phyloP scores from a whole-genome alignment of 2,113 vertebrate species.

The Pipa parva region DNA sequence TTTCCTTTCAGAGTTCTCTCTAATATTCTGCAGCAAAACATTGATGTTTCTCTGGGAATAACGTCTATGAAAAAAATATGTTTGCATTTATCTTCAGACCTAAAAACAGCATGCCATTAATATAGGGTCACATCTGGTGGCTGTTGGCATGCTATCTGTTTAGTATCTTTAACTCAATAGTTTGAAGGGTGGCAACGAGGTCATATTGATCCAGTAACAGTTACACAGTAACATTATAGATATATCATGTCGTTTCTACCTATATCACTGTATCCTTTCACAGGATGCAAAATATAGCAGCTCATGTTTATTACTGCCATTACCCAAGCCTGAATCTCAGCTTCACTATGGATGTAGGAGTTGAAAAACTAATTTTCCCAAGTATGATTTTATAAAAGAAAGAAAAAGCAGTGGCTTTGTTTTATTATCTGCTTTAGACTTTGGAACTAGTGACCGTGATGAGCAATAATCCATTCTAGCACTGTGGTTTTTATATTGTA shows the following conservation, averaged over 20 bases:
- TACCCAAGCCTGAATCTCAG: conserved; percentile 20
- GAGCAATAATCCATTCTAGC: conserved; percentile 1
- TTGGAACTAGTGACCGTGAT: conserved; percentile 5
- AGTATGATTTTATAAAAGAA: conserved; percentile 21
- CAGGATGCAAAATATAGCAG: conserved; percentile 14
- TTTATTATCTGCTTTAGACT: conserved; percentile 3
- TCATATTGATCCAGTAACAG: conserved; percentile 34
- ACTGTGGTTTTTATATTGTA: too few species aligned
- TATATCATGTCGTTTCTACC: conserved; percentile 31
- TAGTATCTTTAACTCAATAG: conserved; percentile 35
- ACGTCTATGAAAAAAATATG: conserved; percentile 25
- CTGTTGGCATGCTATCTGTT: conserved; percentile 25
- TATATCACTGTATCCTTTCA: conserved; percentile 17
- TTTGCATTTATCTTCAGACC: conserved; percentile 34
- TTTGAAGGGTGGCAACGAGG: conserved; percentile 36
- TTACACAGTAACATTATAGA: conserved; percentile 20
- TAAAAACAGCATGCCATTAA: conserved; percentile 16
- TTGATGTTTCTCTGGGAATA: background rate
- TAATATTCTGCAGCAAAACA: conserved; percentile 2
- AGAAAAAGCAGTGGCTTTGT: conserved; percentile 20
- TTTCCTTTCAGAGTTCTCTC: conserved; percentile 7
- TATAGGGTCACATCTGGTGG: conserved; percentile 36
- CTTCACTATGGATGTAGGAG: conserved; percentile 24
- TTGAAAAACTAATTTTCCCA: conserved; percentile 21
- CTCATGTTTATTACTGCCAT: conserved; percentile 24